Percentiles rank a stretch among this genome's conserved stretches.
These are phyloP conservation scores for Alethe castanea DNA, from an alignment of 2,113 vertebrate species.

Conservation along the genomic window DNA sequence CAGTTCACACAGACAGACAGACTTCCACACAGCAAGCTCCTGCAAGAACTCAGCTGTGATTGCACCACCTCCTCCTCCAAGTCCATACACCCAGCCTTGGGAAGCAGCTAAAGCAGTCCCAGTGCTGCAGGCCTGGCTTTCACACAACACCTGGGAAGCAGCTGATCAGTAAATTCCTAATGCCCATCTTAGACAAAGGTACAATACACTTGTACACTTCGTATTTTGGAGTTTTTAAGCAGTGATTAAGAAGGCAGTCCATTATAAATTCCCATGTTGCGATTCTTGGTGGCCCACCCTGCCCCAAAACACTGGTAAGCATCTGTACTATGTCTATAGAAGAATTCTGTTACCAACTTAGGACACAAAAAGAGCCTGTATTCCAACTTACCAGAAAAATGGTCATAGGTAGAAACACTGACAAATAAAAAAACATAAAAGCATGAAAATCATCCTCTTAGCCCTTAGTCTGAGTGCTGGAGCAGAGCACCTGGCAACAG, in stretches of 20 bases:
- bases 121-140: neutral
- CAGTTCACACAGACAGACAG: neutral
- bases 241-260: neutral
- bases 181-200: neutral
- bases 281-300: neutral
- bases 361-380: neutral
- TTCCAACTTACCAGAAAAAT: neutral
- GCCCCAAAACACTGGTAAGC: neutral
- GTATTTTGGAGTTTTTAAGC: neutral
- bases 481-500: neutral
- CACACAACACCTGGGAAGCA: neutral
- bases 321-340: accelerated
- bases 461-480: neutral
- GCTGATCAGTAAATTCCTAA: neutral
- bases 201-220: no score
- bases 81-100: no score
- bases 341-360: neutral
- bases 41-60: neutral
- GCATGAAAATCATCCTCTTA: neutral
- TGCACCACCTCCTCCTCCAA: neutral
- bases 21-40: neutral
- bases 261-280: neutral
- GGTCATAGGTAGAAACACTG: neutral
- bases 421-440: neutral
- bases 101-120: neutral